These are phyloP conservation scores for Hyposoter dolosus DNA, from an alignment of 2,888 invertebrate species.

Conservation along the genomic window DNA sequence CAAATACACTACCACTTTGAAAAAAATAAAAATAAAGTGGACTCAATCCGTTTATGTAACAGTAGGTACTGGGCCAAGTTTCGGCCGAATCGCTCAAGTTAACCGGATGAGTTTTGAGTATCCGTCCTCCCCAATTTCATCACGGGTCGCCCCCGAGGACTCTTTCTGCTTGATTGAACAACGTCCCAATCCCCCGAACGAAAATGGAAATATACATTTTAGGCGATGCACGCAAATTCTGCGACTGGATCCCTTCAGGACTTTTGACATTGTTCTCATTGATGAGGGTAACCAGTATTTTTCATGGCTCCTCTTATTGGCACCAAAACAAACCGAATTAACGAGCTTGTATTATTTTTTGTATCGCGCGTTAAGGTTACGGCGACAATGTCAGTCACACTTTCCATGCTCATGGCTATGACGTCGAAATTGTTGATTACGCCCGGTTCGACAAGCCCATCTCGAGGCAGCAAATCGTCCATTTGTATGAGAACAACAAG, in stretches of 20 bases:
- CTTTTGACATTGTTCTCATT: constrained; percentile 87
- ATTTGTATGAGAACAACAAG: constrained; percentile 76
- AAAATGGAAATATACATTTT: constrained; percentile 70
- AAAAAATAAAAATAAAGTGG: neutral
- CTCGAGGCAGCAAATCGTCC: constrained; percentile 83
- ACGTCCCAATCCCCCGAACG: constrained; percentile 75
- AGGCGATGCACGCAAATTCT: constrained; percentile 88
- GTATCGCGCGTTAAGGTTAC: constrained; percentile 82
- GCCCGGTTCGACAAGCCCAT: constrained; percentile 82
- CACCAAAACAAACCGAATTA: neutral
- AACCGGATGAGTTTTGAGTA: constrained; percentile 87
- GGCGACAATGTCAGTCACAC: constrained; percentile 86
- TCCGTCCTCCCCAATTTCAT: constrained; percentile 87
- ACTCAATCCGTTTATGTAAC: neutral
- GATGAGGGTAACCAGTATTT: constrained; percentile 86
- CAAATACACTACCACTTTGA: neutral
- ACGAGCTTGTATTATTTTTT: constrained; percentile 31
- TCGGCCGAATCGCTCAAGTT: constrained; percentile 85
- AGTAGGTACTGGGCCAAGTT: neutral
- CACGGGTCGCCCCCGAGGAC: constrained; percentile 84
- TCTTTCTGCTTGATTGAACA: constrained; percentile 78
- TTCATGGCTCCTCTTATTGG: neutral
- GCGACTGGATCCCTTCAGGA: constrained; percentile 85
- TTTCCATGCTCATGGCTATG: constrained; percentile 88
- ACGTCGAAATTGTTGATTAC: constrained; percentile 72